These are phyloP conservation scores for Poecilia wingei DNA, from an alignment of 2,797 vertebrate genomes.

Conservation along the genomic window DNA sequence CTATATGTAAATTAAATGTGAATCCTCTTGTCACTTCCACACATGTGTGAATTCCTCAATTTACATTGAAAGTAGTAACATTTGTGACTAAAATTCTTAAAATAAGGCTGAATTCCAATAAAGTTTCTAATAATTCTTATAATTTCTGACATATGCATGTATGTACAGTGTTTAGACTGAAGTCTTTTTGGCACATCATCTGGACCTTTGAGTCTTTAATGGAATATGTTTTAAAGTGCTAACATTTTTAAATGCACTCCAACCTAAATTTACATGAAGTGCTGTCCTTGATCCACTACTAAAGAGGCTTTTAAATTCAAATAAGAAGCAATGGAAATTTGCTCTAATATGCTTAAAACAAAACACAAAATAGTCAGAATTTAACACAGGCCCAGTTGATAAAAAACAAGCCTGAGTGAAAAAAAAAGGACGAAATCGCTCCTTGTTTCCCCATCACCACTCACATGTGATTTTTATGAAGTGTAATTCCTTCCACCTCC, in stretches of 20 bases:
- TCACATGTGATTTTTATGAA: conserved; percentile 91
- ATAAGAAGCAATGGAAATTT: background rate
- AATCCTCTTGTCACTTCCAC: too few relatives aligned
- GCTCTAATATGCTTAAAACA: conserved; percentile 1
- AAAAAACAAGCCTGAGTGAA: conserved; percentile 48
- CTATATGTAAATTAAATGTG: too few relatives aligned
- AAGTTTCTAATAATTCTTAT: too few relatives aligned
- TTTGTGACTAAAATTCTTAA: too few relatives aligned
- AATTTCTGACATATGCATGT: too few relatives aligned
- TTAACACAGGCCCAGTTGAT: conserved; percentile 44
- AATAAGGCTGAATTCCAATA: too few relatives aligned
- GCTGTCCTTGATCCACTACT: background rate
- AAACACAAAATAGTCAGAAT: conserved; percentile 8
- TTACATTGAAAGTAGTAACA: too few relatives aligned
- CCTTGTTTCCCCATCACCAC: conserved; percentile 84
- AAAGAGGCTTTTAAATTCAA: conserved; percentile 3
- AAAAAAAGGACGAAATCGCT: conserved; percentile 47
- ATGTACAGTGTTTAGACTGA: too few relatives aligned
- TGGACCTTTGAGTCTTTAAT: background rate
- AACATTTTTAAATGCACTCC: background rate
- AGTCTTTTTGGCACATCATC: background rate
- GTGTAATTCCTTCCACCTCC: conserved; percentile 94
- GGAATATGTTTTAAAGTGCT: background rate
- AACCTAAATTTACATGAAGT: background rate
- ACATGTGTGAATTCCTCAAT: too few relatives aligned